Evolutionary conservation across 2,113 vertebrate species (phyloP), one percentile per base, ranked within the genome.

Genomic region (Gobiocypris rarus): DNA sequence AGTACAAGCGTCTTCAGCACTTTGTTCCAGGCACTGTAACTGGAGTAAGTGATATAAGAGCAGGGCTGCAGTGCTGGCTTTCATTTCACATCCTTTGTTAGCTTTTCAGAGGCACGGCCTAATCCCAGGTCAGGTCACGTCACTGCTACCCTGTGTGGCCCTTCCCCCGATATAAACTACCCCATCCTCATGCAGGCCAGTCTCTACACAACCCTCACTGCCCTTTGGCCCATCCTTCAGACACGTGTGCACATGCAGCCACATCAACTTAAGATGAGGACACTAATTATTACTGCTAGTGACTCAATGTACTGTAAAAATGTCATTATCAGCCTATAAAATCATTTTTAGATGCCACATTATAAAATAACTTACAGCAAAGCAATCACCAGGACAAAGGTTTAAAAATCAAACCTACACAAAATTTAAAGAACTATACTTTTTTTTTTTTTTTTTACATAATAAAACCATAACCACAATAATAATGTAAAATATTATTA

Each of bases 1-100:
- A 63, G 58, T 15, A 22, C 0, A 28, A 76, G n/a, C 15, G 8
- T 82, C 56, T 77, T 84, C 73, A 63, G 82, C 87, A 84, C 82
- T 84, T 81, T 69, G 71, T 34, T 13, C 10, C 24, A 45, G 79
- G 34, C 76, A 26, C 65, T 79, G 85, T 79, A 83, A 86, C 69
- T 77, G 52, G 85, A 82, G 83, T 78, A 76, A 45, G 76, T 45
- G 75, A 77, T 75, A 59, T 2, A 43, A 83, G 75, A 70, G 48
- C 17, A 43, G 45, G 43, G 61, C 15, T 34, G 56, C 28, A 48
- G 69, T 14, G 54, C 56, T 80, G 77, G 86, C 71, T 84, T 87
- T 76, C 77, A 77, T 83, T 86, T 83, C 85, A 82, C 82, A 85
- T 77, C 75, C 87, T 83, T 88, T 86, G 85, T 86, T 86, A 82